phyloP scores from a whole-genome alignment of 2,113 vertebrate genomes.

The Lophura nycthemera region DNA sequence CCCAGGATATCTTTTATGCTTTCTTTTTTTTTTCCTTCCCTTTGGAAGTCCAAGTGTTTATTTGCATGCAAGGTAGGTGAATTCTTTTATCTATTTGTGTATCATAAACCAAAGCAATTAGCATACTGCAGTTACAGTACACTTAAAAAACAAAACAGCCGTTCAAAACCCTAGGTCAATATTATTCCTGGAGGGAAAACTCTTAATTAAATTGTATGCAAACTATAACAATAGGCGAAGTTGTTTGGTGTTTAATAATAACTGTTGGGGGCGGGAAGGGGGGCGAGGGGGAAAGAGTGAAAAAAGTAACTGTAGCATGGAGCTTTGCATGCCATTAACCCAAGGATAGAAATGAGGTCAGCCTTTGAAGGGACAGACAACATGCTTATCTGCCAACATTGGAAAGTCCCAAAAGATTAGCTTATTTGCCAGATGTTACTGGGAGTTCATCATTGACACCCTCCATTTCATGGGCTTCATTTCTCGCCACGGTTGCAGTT shows the following conservation, averaged over 20 bases:
- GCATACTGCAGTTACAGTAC: constrained; percentile 65
- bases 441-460: constrained; percentile 67
- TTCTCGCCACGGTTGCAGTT: background rate
- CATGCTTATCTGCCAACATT: constrained; percentile 6
- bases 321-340: constrained; percentile 53
- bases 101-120: constrained; percentile 71
- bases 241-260: constrained; percentile 59
- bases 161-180: constrained; percentile 60
- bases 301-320: constrained; percentile 29
- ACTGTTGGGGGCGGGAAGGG: background rate
- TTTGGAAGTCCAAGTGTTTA: constrained; percentile 69
- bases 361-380: constrained; percentile 31
- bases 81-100: constrained; percentile 75
- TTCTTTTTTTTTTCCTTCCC: constrained; percentile 22
- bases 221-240: constrained; percentile 53
- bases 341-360: constrained; percentile 58
- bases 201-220: constrained; percentile 65
- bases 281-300: background rate
- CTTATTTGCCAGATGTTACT: constrained; percentile 72
- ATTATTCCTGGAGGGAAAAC: constrained; percentile 70
- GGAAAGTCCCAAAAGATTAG: constrained; percentile 49
- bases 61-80: constrained; percentile 71
- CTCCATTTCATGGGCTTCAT: constrained; percentile 45
- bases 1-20: constrained; percentile 74
- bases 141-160: constrained; percentile 37